Conservation (phyloP, 2,113 vertebrate genomes). For the Passer domesticus region DNA sequence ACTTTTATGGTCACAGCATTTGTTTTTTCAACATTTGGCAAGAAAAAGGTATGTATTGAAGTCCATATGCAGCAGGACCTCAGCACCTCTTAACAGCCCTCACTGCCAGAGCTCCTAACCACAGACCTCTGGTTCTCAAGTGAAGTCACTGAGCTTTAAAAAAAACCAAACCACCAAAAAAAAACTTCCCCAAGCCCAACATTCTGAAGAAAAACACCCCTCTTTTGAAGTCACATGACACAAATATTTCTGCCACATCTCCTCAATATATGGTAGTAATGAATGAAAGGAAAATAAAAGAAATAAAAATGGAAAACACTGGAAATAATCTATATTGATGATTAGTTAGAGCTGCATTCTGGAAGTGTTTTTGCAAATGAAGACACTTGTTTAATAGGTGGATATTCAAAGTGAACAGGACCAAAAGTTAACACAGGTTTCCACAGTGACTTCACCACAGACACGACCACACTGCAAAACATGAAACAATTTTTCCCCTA, state of each 20-base stretch:
- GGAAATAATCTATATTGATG: neutral
- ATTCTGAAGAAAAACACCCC: neutral
- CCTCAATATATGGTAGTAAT: neutral
- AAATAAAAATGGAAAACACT: neutral
- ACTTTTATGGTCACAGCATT: neutral
- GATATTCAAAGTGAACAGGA: neutral
- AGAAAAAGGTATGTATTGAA: neutral
- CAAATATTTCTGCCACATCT: neutral
- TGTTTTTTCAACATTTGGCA: neutral
- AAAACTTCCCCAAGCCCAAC: neutral
- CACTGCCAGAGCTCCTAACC: neutral
- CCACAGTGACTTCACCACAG: neutral
- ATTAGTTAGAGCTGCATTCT: neutral
- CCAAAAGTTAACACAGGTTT: neutral
- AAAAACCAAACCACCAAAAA: neutral
- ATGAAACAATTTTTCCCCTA: slow-evolving; percentile 4
- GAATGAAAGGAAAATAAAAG: neutral
- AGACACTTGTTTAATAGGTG: neutral
- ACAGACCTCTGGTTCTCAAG: neutral
- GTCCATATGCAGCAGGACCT: neutral
- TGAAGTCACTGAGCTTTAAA: neutral
- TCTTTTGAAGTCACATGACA: neutral
- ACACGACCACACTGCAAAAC: neutral
- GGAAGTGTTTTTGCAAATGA: neutral
- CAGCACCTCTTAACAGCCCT: neutral